Evolutionary conservation across 2,888 invertebrate genomes (phyloP), one percentile per base, ranked within the genome.

Genomic region (Drosophila emarginata): DNA sequence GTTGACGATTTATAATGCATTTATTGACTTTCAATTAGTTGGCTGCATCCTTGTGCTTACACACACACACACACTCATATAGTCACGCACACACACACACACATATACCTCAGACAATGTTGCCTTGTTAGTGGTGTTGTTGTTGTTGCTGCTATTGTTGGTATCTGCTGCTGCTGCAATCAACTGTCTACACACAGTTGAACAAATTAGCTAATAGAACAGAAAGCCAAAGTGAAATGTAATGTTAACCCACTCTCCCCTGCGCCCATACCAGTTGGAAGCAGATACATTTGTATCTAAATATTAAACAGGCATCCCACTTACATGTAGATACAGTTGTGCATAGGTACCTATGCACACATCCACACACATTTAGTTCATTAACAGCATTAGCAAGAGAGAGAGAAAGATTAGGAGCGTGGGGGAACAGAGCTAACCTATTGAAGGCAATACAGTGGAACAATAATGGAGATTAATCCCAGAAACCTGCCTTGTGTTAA

Each of bases 11-110:
- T 72, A 76, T 37, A 65, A 72, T 68, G 72, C 70, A 88, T 67
- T 85, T 89, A 87, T 86, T 82, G 87, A 86, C 89, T 87, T 86
- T 89, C 89, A 88, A 86, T 89, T 86, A 77, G 73, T 69, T 52
- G 59, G 59, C 58, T 23, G 64, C 83, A 82, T 82, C 82, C 82
- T 82, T 82, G 82, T 83, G 68, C 50, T 57, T 63, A 50, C 40
- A 54, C 36, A 21, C 4, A 65, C 1, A 37, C 12, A 2, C 28
- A 15, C 39, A 11, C 15, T 39, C 12, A 53, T 11, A 45, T 23
- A 23, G 23, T 23, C 2, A 14, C 4, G 18, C 11, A 62, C 21
- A 26, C 26, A 40, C 18, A 37, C 2, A 14, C 4, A 21, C 11
- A 62, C 21, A 26, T 21, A 40, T 15, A 37, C 36, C 50, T 58